phyloP scores from a whole-genome alignment of 2,888 invertebrate species.

The Sylvicola cinctus region DNA sequence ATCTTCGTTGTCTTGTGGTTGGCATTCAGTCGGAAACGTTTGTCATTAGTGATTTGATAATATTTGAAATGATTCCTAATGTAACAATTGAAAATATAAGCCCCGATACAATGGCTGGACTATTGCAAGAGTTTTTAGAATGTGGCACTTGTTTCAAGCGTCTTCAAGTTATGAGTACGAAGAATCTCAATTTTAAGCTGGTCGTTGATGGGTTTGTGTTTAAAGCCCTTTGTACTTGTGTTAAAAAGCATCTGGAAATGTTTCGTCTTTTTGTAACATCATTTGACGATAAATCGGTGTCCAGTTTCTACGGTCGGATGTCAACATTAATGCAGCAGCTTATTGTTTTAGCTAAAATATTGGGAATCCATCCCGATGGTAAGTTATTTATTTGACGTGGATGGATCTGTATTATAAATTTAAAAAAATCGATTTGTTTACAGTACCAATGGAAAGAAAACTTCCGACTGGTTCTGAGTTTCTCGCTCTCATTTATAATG shows the following conservation, averaged over 20 bases:
- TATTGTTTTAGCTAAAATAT: conserved; percentile 14
- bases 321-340: conserved; percentile 17
- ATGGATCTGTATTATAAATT: too few relatives aligned
- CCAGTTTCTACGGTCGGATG: conserved; percentile 14
- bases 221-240: conserved; percentile 37
- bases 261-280: conserved; percentile 27
- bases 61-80: conserved; percentile 27
- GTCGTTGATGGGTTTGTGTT: conserved; percentile 19
- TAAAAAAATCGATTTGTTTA: too few relatives aligned
- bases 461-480: conserved; percentile 18
- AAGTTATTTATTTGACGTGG: too few relatives aligned
- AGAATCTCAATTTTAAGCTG: conserved; percentile 13
- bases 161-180: conserved; percentile 15
- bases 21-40: conserved; percentile 37
- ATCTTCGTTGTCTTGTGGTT: conserved; percentile 22
- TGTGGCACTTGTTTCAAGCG: conserved; percentile 20
- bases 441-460: conserved; percentile 6
- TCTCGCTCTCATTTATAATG: conserved; percentile 18
- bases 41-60: conserved; percentile 22
- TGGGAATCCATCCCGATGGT: conserved; percentile 17
- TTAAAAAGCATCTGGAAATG: conserved; percentile 34
- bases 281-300: conserved; percentile 12
- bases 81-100: conserved; percentile 29
- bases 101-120: conserved; percentile 25
- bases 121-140: conserved; percentile 16